Percentiles rank a stretch among this genome's conserved stretches.
Conservation (phyloP, 2,797 vertebrate species). For the Cyprinodon diabolis region DNA sequence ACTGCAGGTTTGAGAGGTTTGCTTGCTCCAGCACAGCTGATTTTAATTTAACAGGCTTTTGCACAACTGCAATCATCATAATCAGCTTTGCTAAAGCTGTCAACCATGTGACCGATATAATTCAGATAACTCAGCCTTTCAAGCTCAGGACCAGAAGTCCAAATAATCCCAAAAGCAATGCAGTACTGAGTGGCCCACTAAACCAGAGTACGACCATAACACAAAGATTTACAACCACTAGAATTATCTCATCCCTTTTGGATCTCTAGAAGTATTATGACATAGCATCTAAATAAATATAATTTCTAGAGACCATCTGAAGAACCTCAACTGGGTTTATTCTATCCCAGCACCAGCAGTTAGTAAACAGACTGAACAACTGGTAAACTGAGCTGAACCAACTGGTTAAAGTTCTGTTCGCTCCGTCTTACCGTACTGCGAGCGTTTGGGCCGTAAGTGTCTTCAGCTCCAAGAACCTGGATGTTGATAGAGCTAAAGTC, state of each 20-base stretch:
- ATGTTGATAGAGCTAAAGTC: conserved; percentile 86
- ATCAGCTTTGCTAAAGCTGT: not conserved
- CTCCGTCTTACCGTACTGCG: conserved; percentile 67
- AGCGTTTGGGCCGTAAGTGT: conserved; percentile 85
- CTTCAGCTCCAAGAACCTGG: conserved; percentile 88
- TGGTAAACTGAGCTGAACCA: not conserved
- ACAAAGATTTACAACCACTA: too few relatives aligned
- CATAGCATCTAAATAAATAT: too few relatives aligned
- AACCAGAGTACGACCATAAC: too few relatives aligned
- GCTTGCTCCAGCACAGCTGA: too few relatives aligned
- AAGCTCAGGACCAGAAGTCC: not conserved
- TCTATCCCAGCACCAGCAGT: not conserved
- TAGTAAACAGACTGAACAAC: not conserved
- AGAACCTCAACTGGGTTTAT: not conserved
- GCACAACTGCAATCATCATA: too few relatives aligned
- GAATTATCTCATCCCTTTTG: not conserved
- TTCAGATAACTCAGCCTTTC: not conserved
- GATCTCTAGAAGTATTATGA: not conserved
- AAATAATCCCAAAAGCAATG: not conserved
- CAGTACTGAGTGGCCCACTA: too few relatives aligned
- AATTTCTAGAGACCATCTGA: too few relatives aligned
- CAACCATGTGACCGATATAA: not conserved
- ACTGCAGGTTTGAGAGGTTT: too few relatives aligned
- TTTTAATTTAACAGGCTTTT: too few relatives aligned
- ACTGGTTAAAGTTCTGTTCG: not conserved